Percentiles rank a stretch among this genome's conserved stretches.
phyloP scores from a whole-genome alignment of 2,113 vertebrate species.

The Addax nasomaculatus region DNA sequence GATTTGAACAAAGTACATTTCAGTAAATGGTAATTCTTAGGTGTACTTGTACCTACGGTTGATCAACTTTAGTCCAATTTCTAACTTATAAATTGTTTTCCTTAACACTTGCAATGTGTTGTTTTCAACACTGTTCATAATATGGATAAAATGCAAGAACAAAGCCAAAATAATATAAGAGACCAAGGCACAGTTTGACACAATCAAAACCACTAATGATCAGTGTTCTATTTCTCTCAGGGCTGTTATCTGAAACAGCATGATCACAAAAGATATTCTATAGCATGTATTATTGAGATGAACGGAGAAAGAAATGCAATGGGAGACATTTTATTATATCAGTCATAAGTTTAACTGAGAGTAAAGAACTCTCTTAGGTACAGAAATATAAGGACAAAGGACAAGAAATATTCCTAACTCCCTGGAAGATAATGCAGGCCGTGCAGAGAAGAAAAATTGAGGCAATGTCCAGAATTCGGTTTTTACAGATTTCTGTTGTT shows the following conservation, averaged over 20 bases:
- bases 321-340: not conserved
- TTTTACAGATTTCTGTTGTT: not conserved
- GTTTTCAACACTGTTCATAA: conserved; percentile 57
- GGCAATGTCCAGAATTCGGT: not conserved
- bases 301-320: not conserved
- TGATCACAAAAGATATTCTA: not conserved
- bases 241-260: not conserved
- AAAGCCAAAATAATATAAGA: conserved; percentile 60
- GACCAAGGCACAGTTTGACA: not conserved
- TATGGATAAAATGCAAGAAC: conserved; percentile 54
- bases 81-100: not conserved
- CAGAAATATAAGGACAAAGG: not conserved
- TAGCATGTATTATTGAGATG: not conserved
- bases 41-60: not conserved
- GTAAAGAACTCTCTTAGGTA: not conserved
- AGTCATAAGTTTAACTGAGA: not conserved
- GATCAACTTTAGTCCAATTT: not conserved
- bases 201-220: not conserved
- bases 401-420: not conserved
- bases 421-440: not conserved
- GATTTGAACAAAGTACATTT: not conserved
- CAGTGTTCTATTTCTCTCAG: not conserved
- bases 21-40: not conserved
- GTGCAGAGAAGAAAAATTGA: not conserved
- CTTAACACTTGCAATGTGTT: not conserved